Base-by-base conservation (phyloP, 2,888 invertebrate species). In the Dyspetes luteomarginatus region DNA sequence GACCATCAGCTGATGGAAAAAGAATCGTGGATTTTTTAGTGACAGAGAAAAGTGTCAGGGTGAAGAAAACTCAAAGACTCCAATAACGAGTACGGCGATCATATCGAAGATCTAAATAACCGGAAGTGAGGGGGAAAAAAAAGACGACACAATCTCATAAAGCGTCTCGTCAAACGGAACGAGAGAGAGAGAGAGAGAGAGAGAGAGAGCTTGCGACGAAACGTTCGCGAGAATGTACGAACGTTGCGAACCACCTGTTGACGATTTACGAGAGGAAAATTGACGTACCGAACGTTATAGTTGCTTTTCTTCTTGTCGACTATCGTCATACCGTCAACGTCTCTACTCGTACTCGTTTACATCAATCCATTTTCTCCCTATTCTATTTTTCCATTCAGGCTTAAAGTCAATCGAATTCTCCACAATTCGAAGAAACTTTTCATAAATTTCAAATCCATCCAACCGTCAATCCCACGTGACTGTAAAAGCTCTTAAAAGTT, bases 241-340 rank as follows among this genome's bases (percentile, higher is more conserved):
- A 76, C 71, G 78, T 82, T 86, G 80, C 82, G 78, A 90, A 89
- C 89, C 90, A 90, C 90, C 90, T 90, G 90, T 90, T 90, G 90
- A 89, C 87, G 87, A 87, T 89, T 86, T 86, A 87, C 88, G 86
- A 86, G 86, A 82, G 86, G 85, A 87, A 86, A 87, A 87, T 87
- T 86, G 86, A 84, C 84, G 85, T 77, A 73, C 45, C 65, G 36
- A 56, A 56, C 24, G 45, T 45, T 56, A 71, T 60, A 55, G 72
- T 72, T 62, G 41, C 68, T 22, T 17, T 48, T 30, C 19, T 50
- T 69, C 22, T 28, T 28, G 55, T 55, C 28, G 36, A 68, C 28
- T 60, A 71, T 5, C 45, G 41, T 50, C 71, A 15, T 17, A 36
- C 7, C 28, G n/a, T n/a, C n/a, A n/a, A n/a, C 19, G 55, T 9